phyloP scores from a whole-genome alignment of 2,888 invertebrate species.

The Drosophila anceps region DNA sequence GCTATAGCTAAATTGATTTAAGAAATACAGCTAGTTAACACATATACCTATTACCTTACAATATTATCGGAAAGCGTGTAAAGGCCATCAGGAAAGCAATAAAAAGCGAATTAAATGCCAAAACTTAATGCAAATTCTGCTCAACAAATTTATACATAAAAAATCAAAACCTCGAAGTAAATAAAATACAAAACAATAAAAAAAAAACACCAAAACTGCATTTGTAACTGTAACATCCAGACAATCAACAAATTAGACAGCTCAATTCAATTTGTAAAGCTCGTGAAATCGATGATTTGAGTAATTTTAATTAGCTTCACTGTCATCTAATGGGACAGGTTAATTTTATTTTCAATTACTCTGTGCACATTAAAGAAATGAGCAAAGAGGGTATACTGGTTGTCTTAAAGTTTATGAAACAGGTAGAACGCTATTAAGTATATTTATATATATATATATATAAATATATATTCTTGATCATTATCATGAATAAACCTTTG shows the following conservation, averaged over 20 bases:
- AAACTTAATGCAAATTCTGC: slow-evolving; percentile 55
- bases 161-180: slow-evolving; percentile 30
- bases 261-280: slow-evolving; percentile 36
- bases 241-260: slow-evolving; percentile 38
- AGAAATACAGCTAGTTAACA: slow-evolving; percentile 36
- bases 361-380: neutral
- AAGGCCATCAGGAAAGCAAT: slow-evolving; percentile 61
- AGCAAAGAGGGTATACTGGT: neutral
- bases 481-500: neutral
- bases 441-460: neutral
- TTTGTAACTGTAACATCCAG: slow-evolving; percentile 20
- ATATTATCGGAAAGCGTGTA: slow-evolving; percentile 37
- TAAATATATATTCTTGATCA: neutral
- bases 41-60: slow-evolving; percentile 17
- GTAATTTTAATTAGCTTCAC: slow-evolving; percentile 28
- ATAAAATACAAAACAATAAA: neutral
- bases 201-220: slow-evolving; percentile 4
- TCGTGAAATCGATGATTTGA: slow-evolving; percentile 24
- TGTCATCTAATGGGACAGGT: slow-evolving; percentile 32
- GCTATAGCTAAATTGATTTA: slow-evolving; percentile 13
- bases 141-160: neutral
- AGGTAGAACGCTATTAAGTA: no score
- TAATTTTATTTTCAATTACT: neutral
- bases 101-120: slow-evolving; percentile 46
- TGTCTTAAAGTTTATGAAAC: neutral